Conservation (phyloP, 2,888 invertebrate genomes). For the Prostheceraeus crozeri region DNA sequence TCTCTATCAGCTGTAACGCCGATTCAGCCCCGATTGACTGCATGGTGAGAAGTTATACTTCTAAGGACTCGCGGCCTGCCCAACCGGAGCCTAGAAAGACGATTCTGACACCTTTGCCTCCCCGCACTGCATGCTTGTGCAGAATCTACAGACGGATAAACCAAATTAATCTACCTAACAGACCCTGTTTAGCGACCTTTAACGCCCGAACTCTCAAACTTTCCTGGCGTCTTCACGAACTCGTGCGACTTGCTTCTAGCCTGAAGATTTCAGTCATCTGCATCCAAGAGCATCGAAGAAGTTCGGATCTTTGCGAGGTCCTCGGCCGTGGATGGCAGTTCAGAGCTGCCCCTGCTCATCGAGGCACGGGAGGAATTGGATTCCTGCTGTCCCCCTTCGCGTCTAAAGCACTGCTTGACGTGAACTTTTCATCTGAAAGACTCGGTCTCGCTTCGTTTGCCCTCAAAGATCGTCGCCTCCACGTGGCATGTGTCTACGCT, state of each 20-base stretch:
- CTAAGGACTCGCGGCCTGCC: too few species aligned
- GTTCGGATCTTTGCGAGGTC: not conserved
- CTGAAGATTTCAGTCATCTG: constrained; percentile 18
- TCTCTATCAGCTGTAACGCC: too few species aligned
- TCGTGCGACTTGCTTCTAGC: constrained; percentile 6
- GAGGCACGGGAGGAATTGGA: constrained; percentile 15
- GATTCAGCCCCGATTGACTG: too few species aligned
- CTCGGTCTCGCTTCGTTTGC: constrained; percentile 29
- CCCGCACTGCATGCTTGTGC: too few species aligned
- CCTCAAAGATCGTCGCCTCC: constrained; percentile 26
- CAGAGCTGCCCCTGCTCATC: constrained; percentile 33
- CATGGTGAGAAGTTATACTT: too few species aligned
- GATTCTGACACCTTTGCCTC: too few species aligned
- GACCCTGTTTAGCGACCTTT: too few species aligned
- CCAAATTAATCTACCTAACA: too few species aligned
- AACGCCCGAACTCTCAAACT: constrained; percentile 22
- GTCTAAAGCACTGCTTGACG: constrained; percentile 28
- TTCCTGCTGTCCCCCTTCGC: constrained; percentile 24
- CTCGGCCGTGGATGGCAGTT: constrained; percentile 26
- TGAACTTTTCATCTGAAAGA: constrained; percentile 28
- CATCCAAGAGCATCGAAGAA: constrained; percentile 33
- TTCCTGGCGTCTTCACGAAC: constrained; percentile 17
- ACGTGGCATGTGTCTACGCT: constrained; percentile 26
- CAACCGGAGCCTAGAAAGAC: too few species aligned
- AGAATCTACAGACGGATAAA: too few species aligned